Percentiles rank a stretch among this genome's conserved stretches.
Conservation (phyloP, 2,113 vertebrate species). For the Sardina pilchardus region DNA sequence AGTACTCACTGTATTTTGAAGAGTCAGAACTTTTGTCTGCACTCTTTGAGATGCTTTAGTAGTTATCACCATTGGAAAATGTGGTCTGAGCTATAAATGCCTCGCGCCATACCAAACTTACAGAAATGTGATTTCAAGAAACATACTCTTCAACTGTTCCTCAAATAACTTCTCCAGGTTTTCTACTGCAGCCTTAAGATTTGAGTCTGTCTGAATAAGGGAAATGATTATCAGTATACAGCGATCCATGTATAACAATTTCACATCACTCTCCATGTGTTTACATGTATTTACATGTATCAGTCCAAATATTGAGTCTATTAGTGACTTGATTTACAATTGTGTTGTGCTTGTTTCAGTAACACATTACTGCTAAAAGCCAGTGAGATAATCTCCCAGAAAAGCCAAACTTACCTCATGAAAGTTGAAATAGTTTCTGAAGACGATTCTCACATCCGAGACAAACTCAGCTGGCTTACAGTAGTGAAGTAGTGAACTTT, state of each 20-base stretch:
- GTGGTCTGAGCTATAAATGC: background rate
- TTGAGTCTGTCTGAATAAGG: background rate
- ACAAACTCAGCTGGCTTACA: background rate
- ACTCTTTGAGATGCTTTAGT: background rate
- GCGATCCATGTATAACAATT: background rate
- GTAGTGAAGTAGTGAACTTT: background rate
- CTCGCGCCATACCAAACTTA: constrained; percentile 53
- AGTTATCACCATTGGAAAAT: background rate
- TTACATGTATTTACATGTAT: background rate
- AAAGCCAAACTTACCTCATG: background rate
- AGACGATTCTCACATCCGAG: background rate
- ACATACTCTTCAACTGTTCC: constrained; percentile 76
- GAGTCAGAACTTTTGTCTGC: constrained; percentile 10
- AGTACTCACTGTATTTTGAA: constrained; percentile 4
- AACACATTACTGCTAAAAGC: background rate
- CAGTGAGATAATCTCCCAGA: background rate
- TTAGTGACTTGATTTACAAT: background rate
- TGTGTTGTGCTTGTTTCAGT: constrained; percentile 1
- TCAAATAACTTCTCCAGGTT: constrained; percentile 76
- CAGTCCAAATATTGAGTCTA: background rate
- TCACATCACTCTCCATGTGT: background rate
- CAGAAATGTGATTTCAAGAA: constrained; percentile 73
- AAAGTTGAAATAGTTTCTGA: background rate
- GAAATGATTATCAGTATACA: background rate
- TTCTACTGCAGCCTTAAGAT: background rate